phyloP scores from a whole-genome alignment of 2,888 invertebrate species.

The Elysia crispata region DNA sequence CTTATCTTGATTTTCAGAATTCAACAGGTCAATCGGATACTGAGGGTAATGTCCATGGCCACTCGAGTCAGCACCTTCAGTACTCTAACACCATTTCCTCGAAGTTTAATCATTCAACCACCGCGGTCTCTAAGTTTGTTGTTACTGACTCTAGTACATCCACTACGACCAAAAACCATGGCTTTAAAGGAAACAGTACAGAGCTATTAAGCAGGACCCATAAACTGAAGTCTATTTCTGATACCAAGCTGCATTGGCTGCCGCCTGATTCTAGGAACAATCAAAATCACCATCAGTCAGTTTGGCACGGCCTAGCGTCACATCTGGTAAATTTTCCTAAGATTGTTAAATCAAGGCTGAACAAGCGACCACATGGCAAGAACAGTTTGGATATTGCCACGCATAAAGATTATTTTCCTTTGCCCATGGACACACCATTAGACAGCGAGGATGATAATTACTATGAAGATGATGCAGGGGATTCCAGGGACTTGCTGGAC shows the following conservation, averaged over 20 bases:
- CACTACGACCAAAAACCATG: constrained; percentile 18
- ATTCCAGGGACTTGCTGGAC: constrained; percentile 53
- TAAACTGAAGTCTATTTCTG: constrained; percentile 53
- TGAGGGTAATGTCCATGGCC: too few species aligned
- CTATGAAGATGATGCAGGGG: constrained; percentile 52
- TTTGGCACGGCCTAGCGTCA: constrained; percentile 52
- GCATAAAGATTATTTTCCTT: constrained; percentile 52
- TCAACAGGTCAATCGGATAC: too few species aligned
- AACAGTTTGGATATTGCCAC: constrained; percentile 42
- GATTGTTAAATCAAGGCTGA: constrained; percentile 50
- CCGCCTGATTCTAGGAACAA: too few species aligned
- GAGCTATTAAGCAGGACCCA: constrained; percentile 43
- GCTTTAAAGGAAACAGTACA: too few species aligned
- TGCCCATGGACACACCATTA: constrained; percentile 52
- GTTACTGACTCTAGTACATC: constrained; percentile 44
- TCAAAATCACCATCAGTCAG: too few species aligned
- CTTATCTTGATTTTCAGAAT: neutral
- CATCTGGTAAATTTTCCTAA: constrained; percentile 55
- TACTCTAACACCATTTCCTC: constrained; percentile 17
- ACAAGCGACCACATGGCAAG: constrained; percentile 49
- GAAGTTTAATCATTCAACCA: too few species aligned
- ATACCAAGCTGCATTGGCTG: constrained; percentile 55
- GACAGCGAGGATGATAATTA: constrained; percentile 52
- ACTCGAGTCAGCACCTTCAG: constrained; percentile 23
- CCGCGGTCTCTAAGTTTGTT: too few species aligned